These are phyloP conservation scores for Netelia virgata DNA, from an alignment of 2,888 invertebrate species.

Conservation along the genomic window DNA sequence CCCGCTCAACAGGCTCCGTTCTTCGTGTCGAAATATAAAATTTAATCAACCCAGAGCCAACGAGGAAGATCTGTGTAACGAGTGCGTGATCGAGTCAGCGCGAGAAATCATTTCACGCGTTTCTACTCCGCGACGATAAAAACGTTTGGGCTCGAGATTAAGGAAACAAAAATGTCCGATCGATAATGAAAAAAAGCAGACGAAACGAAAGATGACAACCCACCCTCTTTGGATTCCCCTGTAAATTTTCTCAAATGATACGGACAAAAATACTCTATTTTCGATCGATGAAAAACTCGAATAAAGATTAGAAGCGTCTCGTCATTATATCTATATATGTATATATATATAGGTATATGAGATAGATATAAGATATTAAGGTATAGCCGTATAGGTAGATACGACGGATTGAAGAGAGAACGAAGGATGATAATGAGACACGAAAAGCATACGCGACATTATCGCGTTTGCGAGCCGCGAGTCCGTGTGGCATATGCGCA, in stretches of 20 bases:
- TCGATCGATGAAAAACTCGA: neutral
- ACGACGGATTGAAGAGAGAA: conserved; percentile 25
- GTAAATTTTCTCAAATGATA: too few species aligned
- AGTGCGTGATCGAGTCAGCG: conserved; percentile 61
- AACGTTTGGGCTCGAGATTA: conserved; percentile 6
- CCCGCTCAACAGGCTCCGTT: conserved; percentile 11
- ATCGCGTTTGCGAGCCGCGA: conserved; percentile 64
- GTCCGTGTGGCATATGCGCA: conserved; percentile 72
- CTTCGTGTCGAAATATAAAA: conserved; percentile 48
- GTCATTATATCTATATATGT: neutral
- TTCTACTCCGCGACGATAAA: conserved; percentile 31
- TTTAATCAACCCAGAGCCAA: conserved; percentile 45
- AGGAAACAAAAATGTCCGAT: neutral
- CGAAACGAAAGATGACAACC: neutral
- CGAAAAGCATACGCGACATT: conserved; percentile 65
- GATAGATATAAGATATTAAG: neutral
- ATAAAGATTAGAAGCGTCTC: too few species aligned
- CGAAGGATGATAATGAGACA: conserved; percentile 67
- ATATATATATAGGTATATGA: neutral
- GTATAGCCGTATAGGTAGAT: conserved; percentile 3
- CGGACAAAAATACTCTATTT: neutral
- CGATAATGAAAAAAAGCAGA: neutral
- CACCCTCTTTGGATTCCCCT: too few species aligned
- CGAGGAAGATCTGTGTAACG: conserved; percentile 45
- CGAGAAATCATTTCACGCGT: conserved; percentile 59